Evolutionary conservation across 2,113 vertebrate genomes (phyloP), one percentile per base, ranked within the genome.

Genomic region (Centrocercus urophasianus): DNA sequence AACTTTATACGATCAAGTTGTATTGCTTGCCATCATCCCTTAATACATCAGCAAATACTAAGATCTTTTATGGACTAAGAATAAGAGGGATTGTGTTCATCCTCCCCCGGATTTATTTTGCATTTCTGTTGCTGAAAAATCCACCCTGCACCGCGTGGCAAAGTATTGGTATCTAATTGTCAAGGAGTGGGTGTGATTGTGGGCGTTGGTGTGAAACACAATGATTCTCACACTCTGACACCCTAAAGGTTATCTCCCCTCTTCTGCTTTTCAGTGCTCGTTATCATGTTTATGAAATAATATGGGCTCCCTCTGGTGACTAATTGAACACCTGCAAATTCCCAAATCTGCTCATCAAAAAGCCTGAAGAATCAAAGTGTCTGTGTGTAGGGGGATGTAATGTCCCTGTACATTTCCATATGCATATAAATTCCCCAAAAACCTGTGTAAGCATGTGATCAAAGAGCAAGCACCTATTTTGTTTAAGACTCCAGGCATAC

Each of bases 221-320:
- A 32, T 11, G 3, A 64, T 95, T 87, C 93, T 81, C 77, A 91
- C 83, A 67, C 70, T 89, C 59, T 56, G 16, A 45, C 48, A 34
- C 74, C 73, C 61, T 78, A 1, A 75, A 81, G 80, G 57, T 79
- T 78, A 78, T 81, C 72, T 63, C 32, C 57, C 54, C 66, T 88
- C 88, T 91, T 91, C 85, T 81, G n/a, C 50, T 89, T 86, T 74
- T 88, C 47, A 76, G 34, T 66, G 47, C 56, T 60, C 72, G 12
- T 91, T 72, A 42, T 28, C 81, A 75, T 82, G 85, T 94, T 94
- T 97, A 77, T 96, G 73, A 83, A 96, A 97, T 97, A 96, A 97
- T 98, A 97, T 96, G 89, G 97, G 95, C 96, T 98, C 96, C 97
- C 96, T 97, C 97, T 98, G 96, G 95, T 98, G 98, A 97, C 97